Base-by-base conservation (phyloP, 2,888 invertebrate species). In the Dromius quadrimaculatus region DNA sequence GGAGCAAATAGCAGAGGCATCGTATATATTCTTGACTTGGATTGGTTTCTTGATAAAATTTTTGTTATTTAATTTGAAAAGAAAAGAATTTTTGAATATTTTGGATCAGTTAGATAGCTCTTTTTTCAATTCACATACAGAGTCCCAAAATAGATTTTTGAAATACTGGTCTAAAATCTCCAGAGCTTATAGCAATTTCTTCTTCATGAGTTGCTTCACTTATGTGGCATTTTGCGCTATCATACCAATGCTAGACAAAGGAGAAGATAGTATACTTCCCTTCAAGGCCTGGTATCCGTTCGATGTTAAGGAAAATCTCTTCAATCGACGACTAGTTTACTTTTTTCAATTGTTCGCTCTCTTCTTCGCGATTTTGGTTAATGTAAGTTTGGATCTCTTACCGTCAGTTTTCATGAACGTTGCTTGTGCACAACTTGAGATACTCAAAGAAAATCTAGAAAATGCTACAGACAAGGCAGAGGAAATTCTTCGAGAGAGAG, bases 251-350 rank as follows among this genome's bases (percentile, higher is more conserved):
- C 34, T 75, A n/a, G 72, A 73, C 20, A 68, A 65, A 34, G 72
- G 72, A 50, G 71, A 71, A 13, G 68, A 72, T 4, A 71, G 70
- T 43, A 47, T 72, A 34, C 62, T 74, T 19, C 73, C 76, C 0
- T 71, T 76, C 15, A 73, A 72, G 6, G 76, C 75, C 17, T 76
- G 76, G 76, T 74, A 73, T 59, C 76, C 76, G 1, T 64, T 76
- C 4, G 72, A 73, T 50, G 71, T 73, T 9, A 64, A 70, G 20
- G 17, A 38, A 8, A 43, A 41, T 23, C 13, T 41, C 4, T 66
- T 38, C 6, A 72, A 74, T 36, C 72, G 72, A 23, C 36, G 34
- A 0, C 20, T 71, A 9, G 45, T 75, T 5, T 73, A 70, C 20
- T 13, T 43, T 1, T 65, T 73, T 2, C 76, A 76, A 61, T 65